These are phyloP conservation scores for Mus spicilegus DNA, from an alignment of 2,113 vertebrate species.

Conservation along the genomic window DNA sequence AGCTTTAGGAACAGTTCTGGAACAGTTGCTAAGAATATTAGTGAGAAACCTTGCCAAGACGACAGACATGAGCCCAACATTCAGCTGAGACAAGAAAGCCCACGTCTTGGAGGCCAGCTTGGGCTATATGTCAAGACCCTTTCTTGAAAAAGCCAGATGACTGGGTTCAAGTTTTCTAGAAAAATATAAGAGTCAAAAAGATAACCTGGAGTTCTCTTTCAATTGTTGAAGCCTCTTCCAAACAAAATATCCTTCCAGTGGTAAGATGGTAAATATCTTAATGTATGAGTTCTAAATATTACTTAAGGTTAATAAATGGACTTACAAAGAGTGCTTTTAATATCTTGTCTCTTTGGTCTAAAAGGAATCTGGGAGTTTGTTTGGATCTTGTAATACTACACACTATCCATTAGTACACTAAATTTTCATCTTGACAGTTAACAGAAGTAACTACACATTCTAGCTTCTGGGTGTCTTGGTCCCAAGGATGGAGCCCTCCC, in stretches of 20 bases:
- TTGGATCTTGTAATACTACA: neutral
- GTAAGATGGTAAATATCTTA: conserved; percentile 48
- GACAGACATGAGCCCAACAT: neutral
- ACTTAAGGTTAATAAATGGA: conserved; percentile 83
- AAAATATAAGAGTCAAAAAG: conserved; percentile 22
- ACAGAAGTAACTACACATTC: neutral
- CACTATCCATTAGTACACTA: neutral
- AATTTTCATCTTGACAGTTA: neutral
- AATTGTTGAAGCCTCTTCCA: neutral
- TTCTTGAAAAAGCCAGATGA: neutral
- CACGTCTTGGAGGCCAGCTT: neutral
- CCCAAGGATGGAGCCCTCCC: neutral
- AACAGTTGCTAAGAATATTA: neutral
- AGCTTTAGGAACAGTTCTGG: neutral
- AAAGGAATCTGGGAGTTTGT: neutral
- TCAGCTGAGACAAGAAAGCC: too few relatives aligned
- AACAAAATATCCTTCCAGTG: conserved; percentile 10
- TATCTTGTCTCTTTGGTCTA: conserved; percentile 40
- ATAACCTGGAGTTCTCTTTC: neutral
- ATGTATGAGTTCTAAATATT: conserved; percentile 70
- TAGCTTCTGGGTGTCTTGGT: neutral
- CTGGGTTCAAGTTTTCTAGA: neutral
- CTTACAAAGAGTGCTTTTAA: conserved; percentile 65
- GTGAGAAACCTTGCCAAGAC: neutral
- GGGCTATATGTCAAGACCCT: neutral